These are phyloP conservation scores for Sycobia sp. DNA, from an alignment of 1,140 invertebrate genomes.

Conservation along the genomic window DNA sequence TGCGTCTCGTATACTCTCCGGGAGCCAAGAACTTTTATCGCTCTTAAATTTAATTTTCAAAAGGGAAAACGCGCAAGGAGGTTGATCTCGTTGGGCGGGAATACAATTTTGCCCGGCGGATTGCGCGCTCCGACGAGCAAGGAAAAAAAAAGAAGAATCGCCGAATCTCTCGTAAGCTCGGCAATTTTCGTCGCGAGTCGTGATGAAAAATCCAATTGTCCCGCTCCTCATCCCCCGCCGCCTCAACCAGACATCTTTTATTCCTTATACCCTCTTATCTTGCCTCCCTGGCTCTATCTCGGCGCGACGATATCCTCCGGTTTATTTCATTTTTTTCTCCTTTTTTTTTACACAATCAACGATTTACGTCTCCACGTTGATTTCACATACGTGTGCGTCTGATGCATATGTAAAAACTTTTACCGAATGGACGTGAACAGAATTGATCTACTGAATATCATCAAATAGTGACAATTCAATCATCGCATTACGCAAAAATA, in stretches of 20 bases:
- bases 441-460: no score
- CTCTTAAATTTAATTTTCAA: conserved; percentile 27
- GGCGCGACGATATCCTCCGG: no score
- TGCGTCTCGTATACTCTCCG: not conserved
- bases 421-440: no score
- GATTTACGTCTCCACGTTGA: no score
- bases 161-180: conserved; percentile 25
- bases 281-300: no score
- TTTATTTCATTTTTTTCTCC: no score
- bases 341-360: no score
- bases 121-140: not conserved
- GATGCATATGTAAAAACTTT: no score
- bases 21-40: conserved; percentile 19
- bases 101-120: no score
- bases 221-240: not conserved
- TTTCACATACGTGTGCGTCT: no score
- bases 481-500: no score
- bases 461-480: no score
- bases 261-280: not conserved
- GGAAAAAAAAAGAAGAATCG: conserved; percentile 15
- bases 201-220: conserved; percentile 36
- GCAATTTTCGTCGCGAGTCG: conserved; percentile 30
- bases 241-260: conserved; percentile 14
- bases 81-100: conserved; percentile 25
- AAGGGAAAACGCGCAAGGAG: conserved; percentile 15